Conservation (phyloP, 2,797 vertebrate genomes). For the Anolis apletophallus region DNA sequence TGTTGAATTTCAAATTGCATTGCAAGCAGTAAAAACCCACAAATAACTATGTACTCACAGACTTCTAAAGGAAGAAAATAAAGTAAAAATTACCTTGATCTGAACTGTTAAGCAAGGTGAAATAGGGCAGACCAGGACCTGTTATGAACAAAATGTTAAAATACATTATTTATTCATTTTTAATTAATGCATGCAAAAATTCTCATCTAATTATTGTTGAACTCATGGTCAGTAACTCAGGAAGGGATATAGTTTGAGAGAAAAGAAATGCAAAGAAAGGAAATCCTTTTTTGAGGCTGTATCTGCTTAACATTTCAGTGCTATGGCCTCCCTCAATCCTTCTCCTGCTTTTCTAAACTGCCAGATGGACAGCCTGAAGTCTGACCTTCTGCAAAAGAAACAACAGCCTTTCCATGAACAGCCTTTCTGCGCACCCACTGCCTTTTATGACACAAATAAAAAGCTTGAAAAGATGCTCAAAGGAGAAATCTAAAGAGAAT, state of each 20-base stretch:
- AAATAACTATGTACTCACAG: neutral
- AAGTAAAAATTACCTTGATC: slow-evolving; percentile 74
- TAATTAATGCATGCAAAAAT: neutral
- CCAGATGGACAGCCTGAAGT: neutral
- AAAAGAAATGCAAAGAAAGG: too few relatives aligned
- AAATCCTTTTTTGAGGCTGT: neutral
- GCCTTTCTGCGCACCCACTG: neutral
- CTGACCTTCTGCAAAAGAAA: neutral
- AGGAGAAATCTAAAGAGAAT: neutral
- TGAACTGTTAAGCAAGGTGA: slow-evolving; percentile 78
- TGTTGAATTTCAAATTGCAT: too few relatives aligned
- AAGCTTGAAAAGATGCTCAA: neutral
- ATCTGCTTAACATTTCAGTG: neutral
- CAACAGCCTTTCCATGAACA: neutral
- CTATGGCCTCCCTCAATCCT: neutral
- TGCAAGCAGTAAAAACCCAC: neutral
- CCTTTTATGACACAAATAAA: too few relatives aligned
- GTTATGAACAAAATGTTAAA: slow-evolving; percentile 44
- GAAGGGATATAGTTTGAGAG: neutral
- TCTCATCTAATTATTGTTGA: neutral
- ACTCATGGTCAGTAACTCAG: neutral
- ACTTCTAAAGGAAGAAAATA: neutral
- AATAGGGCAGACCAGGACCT: slow-evolving; percentile 91
- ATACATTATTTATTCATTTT: neutral
- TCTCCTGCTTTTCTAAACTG: neutral